phyloP scores from a whole-genome alignment of 2,797 vertebrate species.

The Scolopax bukidnonensis region DNA sequence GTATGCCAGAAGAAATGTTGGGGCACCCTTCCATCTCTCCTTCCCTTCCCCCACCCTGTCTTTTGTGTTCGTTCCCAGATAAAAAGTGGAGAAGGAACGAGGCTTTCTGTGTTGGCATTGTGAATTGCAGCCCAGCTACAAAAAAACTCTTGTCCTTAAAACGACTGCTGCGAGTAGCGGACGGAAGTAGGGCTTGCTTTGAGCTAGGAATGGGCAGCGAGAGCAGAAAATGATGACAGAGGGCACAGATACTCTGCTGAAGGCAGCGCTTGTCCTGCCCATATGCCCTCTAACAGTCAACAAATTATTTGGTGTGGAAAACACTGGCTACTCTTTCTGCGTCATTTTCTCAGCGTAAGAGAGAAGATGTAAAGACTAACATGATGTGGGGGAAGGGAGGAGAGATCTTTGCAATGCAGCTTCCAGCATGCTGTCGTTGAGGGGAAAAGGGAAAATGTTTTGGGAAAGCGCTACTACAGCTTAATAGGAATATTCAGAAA shows the following conservation, averaged over 20 bases:
- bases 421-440: neutral
- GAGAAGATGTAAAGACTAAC: slow-evolving; percentile 18
- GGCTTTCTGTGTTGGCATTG: neutral
- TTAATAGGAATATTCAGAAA: neutral
- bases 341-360: slow-evolving; percentile 3
- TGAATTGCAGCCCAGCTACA: slow-evolving; percentile 9
- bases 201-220: neutral
- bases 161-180: neutral
- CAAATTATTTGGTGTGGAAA: slow-evolving; percentile 49
- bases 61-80: neutral
- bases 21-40: neutral
- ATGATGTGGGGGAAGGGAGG: slow-evolving; percentile 7
- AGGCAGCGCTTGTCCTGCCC: slow-evolving; percentile 26
- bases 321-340: slow-evolving; percentile 11
- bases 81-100: neutral
- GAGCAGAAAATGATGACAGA: slow-evolving; percentile 54
- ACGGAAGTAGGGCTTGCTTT: slow-evolving; percentile 41
- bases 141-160: slow-evolving; percentile 45
- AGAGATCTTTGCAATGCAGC: neutral
- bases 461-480: neutral
- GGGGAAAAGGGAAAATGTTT: neutral
- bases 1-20: neutral
- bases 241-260: slow-evolving; percentile 52
- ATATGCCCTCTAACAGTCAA: slow-evolving; percentile 49
- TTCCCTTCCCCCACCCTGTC: neutral